Base-by-base conservation (phyloP, 2,888 invertebrate genomes). In the Orthosia incerta region DNA sequence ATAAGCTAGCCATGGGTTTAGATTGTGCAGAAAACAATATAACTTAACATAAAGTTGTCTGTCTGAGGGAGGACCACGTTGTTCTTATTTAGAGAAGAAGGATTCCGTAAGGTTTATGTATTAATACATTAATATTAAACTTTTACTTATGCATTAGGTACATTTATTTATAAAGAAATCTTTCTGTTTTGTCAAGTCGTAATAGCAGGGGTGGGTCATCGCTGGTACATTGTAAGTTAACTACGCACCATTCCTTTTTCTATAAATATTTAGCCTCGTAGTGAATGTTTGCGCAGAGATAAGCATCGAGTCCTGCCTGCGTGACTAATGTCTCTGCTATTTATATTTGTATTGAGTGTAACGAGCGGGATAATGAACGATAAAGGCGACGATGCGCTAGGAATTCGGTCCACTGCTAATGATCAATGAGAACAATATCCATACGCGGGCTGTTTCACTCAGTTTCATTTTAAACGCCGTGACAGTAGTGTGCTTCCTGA, bases 321-420 rank as follows among this genome's bases (percentile, higher is more conserved):
- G 89, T 94, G 94, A 95, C 93, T 94, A 94, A 94, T 92, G 91
- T 85, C 86, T 62, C 82, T 89, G 91, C 87, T 93, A 94, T 94
- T 93, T 94, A 87, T 93, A 90, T 92, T 91, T 92, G 89, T 91
- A 91, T 89, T 89, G 89, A 87, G 89, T 88, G 89, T 91, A 92
- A 91, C 88, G 89, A 91, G 87, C 88, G 84, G 89, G 89, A 93
- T 94, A 94, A 91, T 90, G 88, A 89, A 90, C 89, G 92, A 94
- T 92, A 93, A 94, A 90, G 87, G 86, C 88, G 82, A 82, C 88
- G 91, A 91, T 91, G 91, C 87, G 87, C 89, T 86, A 90, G 91
- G 92, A 94, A 94, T 94, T 92, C 88, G 89, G 90, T 89, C 86
- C 88, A 84, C 86, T 86, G 87, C 88, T 93, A 91, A 92, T 91